Base-by-base conservation (phyloP, 2,888 invertebrate genomes). In the Tetanocera ferruginea region DNA sequence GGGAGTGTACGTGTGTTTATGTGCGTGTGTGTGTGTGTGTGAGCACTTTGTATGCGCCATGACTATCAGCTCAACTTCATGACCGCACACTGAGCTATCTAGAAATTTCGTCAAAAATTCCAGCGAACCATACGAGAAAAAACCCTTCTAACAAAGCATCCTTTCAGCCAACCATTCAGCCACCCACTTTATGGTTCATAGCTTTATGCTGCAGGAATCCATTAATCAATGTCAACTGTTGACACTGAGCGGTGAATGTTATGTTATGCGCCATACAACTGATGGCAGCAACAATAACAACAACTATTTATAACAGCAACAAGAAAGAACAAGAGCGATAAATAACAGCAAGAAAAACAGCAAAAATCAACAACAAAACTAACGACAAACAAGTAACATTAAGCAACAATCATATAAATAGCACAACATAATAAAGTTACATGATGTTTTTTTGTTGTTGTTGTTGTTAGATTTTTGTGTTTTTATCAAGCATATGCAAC, bases 171-270 rank as follows among this genome's bases (percentile, higher is more conserved):
- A 23, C 55, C 57, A 5, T 5, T 31, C 71, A 6, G n/a, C 11
- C 19, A 17, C 57, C n/a, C 31, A 28, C 28, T 6, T 57, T 11
- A 8, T 23, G 14, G 19, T 43, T 31, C 8, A 37, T 11, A n/a
- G 19, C 34, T 9, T 19, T 8, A 34, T 37, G 37, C 37, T 67
- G 43, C 4, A 19, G 9, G 57, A 51, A 57, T 31, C 55, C 64
- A 77, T 77, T 77, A 69, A 77, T 77, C 77, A 77, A 73, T 57
- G 73, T 77, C 77, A 73, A 14, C 28, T 64, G 60, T 9, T 62
- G 51, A 31, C 66, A 76, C 51, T 31, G 64, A 62, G 37, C 52
- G 34, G 14, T 25, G 9, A 14, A 60, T 19, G n/a, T 34, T 17
- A 72, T 31, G 37, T 23, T 5, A 19, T n/a, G 71, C 31, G 19